Evolutionary conservation across 2,113 vertebrate species (phyloP).

Genomic region (Cacatua alba): DNA sequence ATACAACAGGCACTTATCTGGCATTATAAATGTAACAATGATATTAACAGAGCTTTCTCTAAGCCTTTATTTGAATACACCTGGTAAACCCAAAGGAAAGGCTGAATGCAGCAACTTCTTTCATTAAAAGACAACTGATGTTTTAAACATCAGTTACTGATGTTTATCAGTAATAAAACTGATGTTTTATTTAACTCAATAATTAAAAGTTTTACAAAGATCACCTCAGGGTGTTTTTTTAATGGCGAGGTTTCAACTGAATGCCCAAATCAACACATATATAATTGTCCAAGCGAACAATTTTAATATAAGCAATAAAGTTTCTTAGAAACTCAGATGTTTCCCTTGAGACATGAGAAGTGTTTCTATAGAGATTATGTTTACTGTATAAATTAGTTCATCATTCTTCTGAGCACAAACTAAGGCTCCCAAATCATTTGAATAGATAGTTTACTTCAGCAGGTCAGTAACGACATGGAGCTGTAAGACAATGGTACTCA

Average conservation of each 20-base stretch:
- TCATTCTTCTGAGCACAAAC: neutral
- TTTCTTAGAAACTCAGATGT: neutral
- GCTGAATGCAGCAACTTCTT: neutral
- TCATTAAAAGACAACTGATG: slow-evolving; percentile 20
- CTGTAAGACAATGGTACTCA: neutral
- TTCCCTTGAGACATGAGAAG: neutral
- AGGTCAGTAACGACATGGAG: neutral
- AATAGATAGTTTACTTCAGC: neutral
- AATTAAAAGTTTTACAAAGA: slow-evolving; percentile 59
- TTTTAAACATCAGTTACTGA: too few species aligned
- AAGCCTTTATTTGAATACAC: neutral
- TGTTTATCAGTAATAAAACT: neutral
- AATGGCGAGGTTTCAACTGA: slow-evolving; percentile 23
- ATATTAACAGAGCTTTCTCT: slow-evolving; percentile 24
- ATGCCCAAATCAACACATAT: slow-evolving; percentile 14
- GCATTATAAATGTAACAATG: slow-evolving; percentile 4
- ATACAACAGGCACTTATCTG: neutral
- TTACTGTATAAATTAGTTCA: neutral
- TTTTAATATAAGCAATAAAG: slow-evolving; percentile 47
- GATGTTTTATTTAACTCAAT: slow-evolving; percentile 65
- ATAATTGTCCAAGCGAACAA: slow-evolving; percentile 45
- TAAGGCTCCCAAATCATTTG: neutral
- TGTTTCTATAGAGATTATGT: slow-evolving; percentile 1
- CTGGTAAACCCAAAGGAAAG: slow-evolving; percentile 3
- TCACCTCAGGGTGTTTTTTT: slow-evolving; percentile 2